Percentiles rank a stretch among this genome's conserved stretches.
Evolutionary conservation across 1,140 invertebrate genomes (phyloP).

Genomic region (Fopius arisanus): DNA sequence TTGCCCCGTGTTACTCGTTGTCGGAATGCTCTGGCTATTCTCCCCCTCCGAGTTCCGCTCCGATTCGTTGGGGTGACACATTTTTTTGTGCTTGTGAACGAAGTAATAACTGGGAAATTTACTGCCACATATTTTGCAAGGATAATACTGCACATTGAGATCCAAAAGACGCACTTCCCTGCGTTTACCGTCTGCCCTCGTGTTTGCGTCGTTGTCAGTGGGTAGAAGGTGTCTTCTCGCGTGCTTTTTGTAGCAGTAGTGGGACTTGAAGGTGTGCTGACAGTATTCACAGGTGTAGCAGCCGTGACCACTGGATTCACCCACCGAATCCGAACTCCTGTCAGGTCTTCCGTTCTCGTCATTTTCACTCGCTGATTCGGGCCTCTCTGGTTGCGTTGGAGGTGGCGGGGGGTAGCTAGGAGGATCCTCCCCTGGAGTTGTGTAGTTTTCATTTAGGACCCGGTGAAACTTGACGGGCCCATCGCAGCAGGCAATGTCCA

Average conservation of each 20-base stretch:
- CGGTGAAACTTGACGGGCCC: constrained; percentile 84
- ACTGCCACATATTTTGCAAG: constrained; percentile 89
- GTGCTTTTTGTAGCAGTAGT: constrained; percentile 84
- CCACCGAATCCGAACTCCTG: constrained; percentile 22
- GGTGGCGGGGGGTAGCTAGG: constrained; percentile 31
- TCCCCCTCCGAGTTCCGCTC: constrained; percentile 24
- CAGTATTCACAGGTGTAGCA: constrained; percentile 79
- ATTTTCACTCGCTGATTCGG: constrained; percentile 44
- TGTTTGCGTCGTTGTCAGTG: constrained; percentile 40
- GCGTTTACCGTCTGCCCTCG: constrained; percentile 38
- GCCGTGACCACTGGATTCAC: constrained; percentile 23
- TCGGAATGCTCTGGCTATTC: constrained; percentile 57
- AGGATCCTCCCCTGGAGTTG: constrained; percentile 41
- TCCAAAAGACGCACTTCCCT: constrained; percentile 73
- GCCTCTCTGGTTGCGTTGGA: constrained; percentile 45
- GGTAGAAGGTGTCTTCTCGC: constrained; percentile 74
- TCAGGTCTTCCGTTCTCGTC: constrained; percentile 46
- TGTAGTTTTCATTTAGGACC: constrained; percentile 78
- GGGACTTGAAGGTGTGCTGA: constrained; percentile 82
- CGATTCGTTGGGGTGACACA: constrained; percentile 72
- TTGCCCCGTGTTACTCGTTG: constrained; percentile 28
- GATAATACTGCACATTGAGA: constrained; percentile 89
- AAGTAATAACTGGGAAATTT: constrained; percentile 94
- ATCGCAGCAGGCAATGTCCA: constrained; percentile 87
- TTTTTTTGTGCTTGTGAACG: constrained; percentile 88